Conservation (phyloP, 92 coral and sea anemone genomes). For the Parazoanthus darwini region DNA sequence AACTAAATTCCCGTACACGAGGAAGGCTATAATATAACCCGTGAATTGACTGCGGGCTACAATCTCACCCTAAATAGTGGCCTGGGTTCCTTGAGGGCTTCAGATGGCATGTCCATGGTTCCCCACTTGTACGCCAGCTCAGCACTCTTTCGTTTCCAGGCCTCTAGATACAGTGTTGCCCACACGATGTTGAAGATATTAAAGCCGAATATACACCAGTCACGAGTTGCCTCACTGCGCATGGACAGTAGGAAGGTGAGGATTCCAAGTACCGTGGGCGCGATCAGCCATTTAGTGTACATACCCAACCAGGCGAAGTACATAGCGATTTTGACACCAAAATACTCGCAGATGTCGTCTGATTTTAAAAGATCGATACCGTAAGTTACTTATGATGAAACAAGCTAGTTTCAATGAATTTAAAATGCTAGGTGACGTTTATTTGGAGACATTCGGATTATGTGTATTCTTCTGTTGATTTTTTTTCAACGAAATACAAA, state of each 20-base stretch:
- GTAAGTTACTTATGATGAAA: neutral
- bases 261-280: slow-evolving; percentile 95
- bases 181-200: slow-evolving; percentile 98
- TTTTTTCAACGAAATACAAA: no score
- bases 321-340: slow-evolving; percentile 99
- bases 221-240: slow-evolving; percentile 93
- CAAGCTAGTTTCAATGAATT: no score
- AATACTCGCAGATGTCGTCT: slow-evolving; percentile 96
- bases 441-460: no score
- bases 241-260: slow-evolving; percentile 84
- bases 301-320: slow-evolving; percentile 99
- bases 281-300: slow-evolving; percentile 98
- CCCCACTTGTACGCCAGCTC: slow-evolving; percentile 99
- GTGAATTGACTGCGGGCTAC: neutral
- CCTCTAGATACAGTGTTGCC: slow-evolving; percentile 98
- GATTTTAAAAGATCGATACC: neutral
- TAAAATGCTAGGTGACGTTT: no score
- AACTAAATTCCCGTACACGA: no score
- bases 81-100: slow-evolving; percentile 92
- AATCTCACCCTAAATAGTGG: slow-evolving; percentile 77
- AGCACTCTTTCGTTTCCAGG: slow-evolving; percentile 99
- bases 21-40: no score
- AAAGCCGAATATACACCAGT: slow-evolving; percentile 96
- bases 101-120: slow-evolving; percentile 98
- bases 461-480: no score